A percentile compares a stretch with the other conserved stretches of the same genome.
phyloP scores from a whole-genome alignment of 2,113 vertebrate genomes.

The Leptobrachium leishanense region DNA sequence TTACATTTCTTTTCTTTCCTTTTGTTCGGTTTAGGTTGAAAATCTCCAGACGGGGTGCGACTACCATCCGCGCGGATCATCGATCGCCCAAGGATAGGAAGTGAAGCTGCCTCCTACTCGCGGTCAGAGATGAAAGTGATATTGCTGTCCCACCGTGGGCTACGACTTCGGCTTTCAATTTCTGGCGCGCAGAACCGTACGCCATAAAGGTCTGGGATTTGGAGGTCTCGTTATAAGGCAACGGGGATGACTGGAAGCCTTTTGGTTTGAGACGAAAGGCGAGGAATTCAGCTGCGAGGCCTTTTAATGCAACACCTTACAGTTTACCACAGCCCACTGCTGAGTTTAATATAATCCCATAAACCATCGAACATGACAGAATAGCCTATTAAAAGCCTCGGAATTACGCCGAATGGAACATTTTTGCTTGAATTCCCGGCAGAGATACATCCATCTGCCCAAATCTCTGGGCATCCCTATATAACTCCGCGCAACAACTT shows the following conservation, averaged over 20 bases:
- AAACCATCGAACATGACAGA: background rate
- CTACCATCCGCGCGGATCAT: background rate
- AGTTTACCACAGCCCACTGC: background rate
- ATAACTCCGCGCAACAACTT: background rate
- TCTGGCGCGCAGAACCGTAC: background rate
- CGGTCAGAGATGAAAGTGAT: background rate
- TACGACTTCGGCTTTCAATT: background rate
- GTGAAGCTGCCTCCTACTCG: background rate
- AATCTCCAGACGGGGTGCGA: background rate
- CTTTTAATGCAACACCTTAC: background rate
- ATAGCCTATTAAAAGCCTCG: background rate
- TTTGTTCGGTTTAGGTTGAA: background rate
- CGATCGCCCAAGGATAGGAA: slow-evolving; percentile 22
- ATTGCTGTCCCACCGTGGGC: background rate
- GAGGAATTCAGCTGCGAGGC: background rate
- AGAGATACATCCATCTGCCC: background rate
- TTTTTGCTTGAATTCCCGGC: too few species aligned
- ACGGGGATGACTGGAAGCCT: background rate
- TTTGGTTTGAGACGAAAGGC: background rate
- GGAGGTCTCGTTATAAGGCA: slow-evolving; percentile 3
- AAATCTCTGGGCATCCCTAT: background rate
- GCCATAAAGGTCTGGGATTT: background rate
- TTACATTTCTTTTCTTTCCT: background rate
- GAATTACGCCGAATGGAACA: background rate
- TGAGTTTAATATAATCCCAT: background rate